A percentile compares a stretch with the other conserved stretches of the same genome.
Conservation (phyloP, 2,888 invertebrate species). For the Tetragnatha montana region DNA sequence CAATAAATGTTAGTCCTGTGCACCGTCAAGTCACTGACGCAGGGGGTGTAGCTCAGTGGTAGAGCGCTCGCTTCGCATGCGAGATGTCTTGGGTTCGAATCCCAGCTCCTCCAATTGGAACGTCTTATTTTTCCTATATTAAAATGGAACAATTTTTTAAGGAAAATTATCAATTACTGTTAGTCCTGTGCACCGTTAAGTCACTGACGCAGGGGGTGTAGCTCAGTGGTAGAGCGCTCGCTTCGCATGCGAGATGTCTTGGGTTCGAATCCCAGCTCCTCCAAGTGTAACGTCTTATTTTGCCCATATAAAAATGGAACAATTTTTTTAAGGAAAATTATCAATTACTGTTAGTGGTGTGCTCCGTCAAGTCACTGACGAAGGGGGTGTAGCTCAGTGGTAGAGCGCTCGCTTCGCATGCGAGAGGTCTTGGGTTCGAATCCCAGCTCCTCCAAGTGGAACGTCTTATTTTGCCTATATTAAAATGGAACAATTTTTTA, state of each 20-base stretch:
- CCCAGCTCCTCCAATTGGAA: slow-evolving; percentile 26
- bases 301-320: too few relatives aligned
- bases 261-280: slow-evolving; percentile 32
- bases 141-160: too few relatives aligned
- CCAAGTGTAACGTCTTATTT: background rate
- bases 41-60: slow-evolving; percentile 44
- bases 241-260: slow-evolving; percentile 48
- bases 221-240: slow-evolving; percentile 41
- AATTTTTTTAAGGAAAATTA: too few relatives aligned
- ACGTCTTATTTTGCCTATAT: too few relatives aligned
- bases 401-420: slow-evolving; percentile 52
- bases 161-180: too few relatives aligned
- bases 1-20: too few relatives aligned
- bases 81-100: slow-evolving; percentile 41
- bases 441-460: slow-evolving; percentile 10
- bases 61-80: slow-evolving; percentile 46
- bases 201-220: background rate
- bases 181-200: too few relatives aligned
- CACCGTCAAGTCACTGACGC: too few relatives aligned
- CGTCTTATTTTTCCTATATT: too few relatives aligned
- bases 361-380: too few relatives aligned
- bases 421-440: slow-evolving; percentile 36
- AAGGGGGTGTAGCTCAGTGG: slow-evolving; percentile 43
- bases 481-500: too few relatives aligned
- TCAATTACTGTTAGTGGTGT: too few relatives aligned